Evolutionary conservation across 2,888 invertebrate genomes (phyloP).

Genomic region (Thymelicus sylvestris): DNA sequence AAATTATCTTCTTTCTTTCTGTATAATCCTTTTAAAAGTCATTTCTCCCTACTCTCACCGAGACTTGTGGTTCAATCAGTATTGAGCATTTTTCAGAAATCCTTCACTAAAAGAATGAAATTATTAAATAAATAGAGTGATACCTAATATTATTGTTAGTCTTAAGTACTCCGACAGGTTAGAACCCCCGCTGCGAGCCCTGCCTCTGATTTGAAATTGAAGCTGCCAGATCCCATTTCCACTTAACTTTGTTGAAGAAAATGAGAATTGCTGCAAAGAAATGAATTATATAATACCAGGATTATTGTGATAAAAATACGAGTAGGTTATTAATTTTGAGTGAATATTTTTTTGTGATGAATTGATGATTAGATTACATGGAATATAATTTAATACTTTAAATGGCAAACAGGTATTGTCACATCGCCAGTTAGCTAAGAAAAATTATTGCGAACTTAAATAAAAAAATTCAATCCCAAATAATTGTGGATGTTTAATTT

Average conservation of each 20-base stretch:
- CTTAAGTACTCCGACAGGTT: background rate
- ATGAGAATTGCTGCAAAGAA: conserved; percentile 7
- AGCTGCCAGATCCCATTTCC: conserved; percentile 19
- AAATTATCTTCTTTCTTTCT: too few species aligned
- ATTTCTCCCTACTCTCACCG: too few species aligned
- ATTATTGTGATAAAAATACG: background rate
- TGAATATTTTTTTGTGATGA: background rate
- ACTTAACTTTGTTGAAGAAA: conserved; percentile 16
- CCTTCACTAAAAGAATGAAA: too few species aligned
- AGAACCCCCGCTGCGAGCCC: conserved; percentile 1
- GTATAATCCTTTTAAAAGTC: too few species aligned
- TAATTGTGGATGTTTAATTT: too few species aligned
- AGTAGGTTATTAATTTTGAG: background rate
- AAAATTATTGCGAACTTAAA: too few species aligned
- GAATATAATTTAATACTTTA: too few species aligned
- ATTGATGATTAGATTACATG: background rate
- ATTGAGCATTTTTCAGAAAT: too few species aligned
- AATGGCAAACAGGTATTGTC: too few species aligned
- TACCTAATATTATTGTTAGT: background rate
- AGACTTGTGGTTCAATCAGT: too few species aligned
- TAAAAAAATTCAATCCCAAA: too few species aligned
- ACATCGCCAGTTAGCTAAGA: too few species aligned
- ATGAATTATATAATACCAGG: background rate
- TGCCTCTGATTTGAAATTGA: conserved; percentile 12
- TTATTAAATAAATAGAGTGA: background rate